Evolutionary conservation across 2,797 vertebrate species (phyloP), one percentile per base, ranked within the genome.

Genomic region (Xyrichtys novacula): DNA sequence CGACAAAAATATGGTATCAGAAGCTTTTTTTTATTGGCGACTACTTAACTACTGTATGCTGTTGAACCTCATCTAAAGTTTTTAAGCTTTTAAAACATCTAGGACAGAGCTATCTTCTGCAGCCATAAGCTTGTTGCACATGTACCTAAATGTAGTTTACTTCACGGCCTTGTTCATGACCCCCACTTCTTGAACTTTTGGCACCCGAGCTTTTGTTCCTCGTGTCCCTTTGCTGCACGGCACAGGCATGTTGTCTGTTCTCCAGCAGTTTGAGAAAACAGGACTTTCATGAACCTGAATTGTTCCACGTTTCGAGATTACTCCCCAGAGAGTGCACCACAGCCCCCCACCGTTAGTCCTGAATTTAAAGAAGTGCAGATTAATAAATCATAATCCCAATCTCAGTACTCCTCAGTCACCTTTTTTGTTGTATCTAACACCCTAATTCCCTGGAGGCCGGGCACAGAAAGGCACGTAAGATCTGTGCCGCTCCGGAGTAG

Each of bases 351-450:
- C 74, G 76, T 93, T 80, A 90, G 87, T 85, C 88, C 85, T 38
- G 66, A 91, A 91, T 86, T 89, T 85, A 89, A 88, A 94, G 85
- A 88, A 93, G 89, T 73, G 86, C 76, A 85, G 90, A 94, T 95
- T 95, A 95, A 96, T 97, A 96, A 96, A 96, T 96, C 95, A 96
- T 92, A 91, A 93, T 94, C 92, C 90, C 85, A 85, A 94, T 95
- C 92, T 77, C 81, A 76, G 91, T 90, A 94, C 90, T 92, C 91
- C 83, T 94, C 89, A 75, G 89, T 93, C 94, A 94, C 90, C 92
- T 94, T 92, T 92, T 93, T 90, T 93, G 90, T 94, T 95, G 90
- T 92, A 92, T 90, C 93, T 88, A 87, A 91, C 89, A 81, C 89
- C 90, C 70, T 63, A 53, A 86, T 85, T 91, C 93, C 92, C 84